Evolutionary conservation across 2,113 vertebrate species (phyloP).

Genomic region (Erythrolamprus reginae): DNA sequence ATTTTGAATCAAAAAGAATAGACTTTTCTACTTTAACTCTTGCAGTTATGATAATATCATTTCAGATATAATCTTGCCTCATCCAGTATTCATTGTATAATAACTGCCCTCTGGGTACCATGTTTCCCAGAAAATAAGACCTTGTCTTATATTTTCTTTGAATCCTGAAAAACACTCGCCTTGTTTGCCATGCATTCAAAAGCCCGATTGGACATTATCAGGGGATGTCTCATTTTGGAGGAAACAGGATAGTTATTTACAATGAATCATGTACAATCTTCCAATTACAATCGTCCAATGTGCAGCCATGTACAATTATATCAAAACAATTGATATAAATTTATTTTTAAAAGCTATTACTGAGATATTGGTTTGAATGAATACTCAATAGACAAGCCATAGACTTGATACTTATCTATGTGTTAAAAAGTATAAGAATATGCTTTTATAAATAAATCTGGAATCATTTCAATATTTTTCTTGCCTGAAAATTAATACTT

Average conservation of each 20-base stretch:
- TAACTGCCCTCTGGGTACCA: not conserved
- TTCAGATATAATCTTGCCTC: not conserved
- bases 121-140: no score
- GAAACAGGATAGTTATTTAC: not conserved
- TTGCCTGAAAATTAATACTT: not conserved
- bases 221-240: no score
- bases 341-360: not conserved
- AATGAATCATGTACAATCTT: not conserved
- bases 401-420: not conserved
- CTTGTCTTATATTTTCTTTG: no score
- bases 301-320: not conserved
- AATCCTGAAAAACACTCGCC: no score
- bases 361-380: not conserved
- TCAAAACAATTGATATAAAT: not conserved
- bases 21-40: not conserved
- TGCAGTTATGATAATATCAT: not conserved
- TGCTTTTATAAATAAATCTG: not conserved
- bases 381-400: not conserved
- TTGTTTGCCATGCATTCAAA: no score
- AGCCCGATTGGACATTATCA: no score
- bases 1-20: not conserved
- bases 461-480: not conserved
- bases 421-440: not conserved
- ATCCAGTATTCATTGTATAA: not conserved
- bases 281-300: not conserved